Conservation (phyloP, 2,113 vertebrate genomes). For the Rhynchomys soricoides region DNA sequence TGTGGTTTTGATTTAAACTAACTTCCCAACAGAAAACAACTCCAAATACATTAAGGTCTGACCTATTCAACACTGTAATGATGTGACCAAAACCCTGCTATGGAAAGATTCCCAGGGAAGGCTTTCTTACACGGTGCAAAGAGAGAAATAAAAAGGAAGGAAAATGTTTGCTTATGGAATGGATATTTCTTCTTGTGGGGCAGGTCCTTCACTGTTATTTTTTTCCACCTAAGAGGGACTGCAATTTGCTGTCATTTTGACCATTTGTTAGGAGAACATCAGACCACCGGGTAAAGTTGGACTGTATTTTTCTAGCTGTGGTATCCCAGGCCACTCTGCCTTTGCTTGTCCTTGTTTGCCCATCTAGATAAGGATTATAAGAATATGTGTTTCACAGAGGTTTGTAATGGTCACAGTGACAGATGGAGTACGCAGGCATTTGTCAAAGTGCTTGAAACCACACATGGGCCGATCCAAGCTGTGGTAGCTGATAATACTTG, state of each 20-base stretch:
- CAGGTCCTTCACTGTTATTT: slow-evolving; percentile 42
- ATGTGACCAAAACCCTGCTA: not conserved
- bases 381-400: not conserved
- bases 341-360: not conserved
- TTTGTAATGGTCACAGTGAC: not conserved
- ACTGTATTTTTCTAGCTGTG: not conserved
- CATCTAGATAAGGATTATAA: slow-evolving; percentile 13
- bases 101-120: slow-evolving; percentile 44
- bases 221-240: not conserved
- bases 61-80: not conserved
- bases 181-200: slow-evolving; percentile 46
- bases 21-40: slow-evolving; percentile 21
- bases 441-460: slow-evolving; percentile 11
- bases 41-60: slow-evolving; percentile 52
- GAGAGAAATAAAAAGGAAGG: not conserved
- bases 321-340: not conserved
- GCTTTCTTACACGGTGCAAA: slow-evolving; percentile 32
- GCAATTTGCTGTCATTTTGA: not conserved
- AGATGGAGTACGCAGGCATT: not conserved
- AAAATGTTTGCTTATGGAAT: slow-evolving; percentile 14
- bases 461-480: not conserved
- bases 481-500: not conserved
- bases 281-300: not conserved
- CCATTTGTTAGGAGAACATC: not conserved
- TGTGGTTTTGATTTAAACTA: slow-evolving; percentile 33